These are phyloP conservation scores for Dendrolimus houi DNA, from an alignment of 2,888 invertebrate species.

Conservation along the genomic window DNA sequence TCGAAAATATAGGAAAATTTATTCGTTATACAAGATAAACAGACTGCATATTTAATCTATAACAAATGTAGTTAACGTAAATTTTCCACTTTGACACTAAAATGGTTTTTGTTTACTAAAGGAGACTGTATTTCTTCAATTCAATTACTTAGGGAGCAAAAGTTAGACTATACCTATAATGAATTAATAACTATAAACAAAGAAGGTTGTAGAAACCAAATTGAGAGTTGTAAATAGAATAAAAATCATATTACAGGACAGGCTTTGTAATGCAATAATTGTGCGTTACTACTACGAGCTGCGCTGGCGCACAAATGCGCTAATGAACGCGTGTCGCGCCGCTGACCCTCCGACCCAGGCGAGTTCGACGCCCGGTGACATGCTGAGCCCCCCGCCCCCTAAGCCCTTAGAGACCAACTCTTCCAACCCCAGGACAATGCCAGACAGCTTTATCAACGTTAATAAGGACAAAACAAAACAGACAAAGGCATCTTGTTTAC, in stretches of 20 bases:
- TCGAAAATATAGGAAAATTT: neutral
- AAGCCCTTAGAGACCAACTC: slow-evolving; percentile 16
- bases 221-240: too few species aligned
- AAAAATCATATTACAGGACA: neutral
- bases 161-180: too few species aligned
- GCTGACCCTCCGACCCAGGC: slow-evolving; percentile 72
- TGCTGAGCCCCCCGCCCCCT: slow-evolving; percentile 23
- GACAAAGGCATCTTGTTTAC: slow-evolving; percentile 35
- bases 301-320: slow-evolving; percentile 49
- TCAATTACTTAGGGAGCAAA: too few species aligned
- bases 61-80: too few species aligned
- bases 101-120: too few species aligned
- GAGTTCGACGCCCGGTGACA: slow-evolving; percentile 57
- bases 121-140: too few species aligned
- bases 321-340: slow-evolving; percentile 66
- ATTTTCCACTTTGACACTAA: too few species aligned
- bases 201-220: too few species aligned
- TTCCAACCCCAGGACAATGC: slow-evolving; percentile 32
- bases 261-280: neutral
- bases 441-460: slow-evolving; percentile 50
- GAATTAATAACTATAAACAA: too few species aligned
- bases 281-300: slow-evolving; percentile 13
- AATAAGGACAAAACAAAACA: slow-evolving; percentile 24
- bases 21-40: too few species aligned
- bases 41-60: too few species aligned